Evolutionary conservation across 2,113 vertebrate genomes (phyloP).

Genomic region (Galbula dea): DNA sequence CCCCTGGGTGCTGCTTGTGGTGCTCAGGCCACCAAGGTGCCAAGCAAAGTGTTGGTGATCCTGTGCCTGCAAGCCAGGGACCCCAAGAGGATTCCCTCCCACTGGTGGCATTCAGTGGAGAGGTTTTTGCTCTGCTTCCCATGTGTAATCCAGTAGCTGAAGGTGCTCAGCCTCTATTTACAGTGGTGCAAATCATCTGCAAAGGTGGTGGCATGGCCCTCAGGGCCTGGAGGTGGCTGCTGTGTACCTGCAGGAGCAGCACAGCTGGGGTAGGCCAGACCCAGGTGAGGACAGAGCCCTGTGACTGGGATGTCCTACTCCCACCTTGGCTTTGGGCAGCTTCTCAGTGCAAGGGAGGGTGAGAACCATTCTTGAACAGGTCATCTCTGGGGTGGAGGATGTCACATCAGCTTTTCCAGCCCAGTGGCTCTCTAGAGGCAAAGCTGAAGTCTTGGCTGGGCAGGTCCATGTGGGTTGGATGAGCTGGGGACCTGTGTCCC

Average conservation of each 20-base stretch:
- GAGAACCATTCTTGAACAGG: not conserved
- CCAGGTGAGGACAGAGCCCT: not conserved
- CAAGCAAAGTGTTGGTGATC: not conserved
- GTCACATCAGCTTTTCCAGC: not conserved
- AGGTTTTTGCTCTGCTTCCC: not conserved
- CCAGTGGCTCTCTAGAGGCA: rapidly evolving
- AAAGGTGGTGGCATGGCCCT: rapidly evolving
- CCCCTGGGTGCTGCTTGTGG: not conserved
- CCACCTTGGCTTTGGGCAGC: not conserved
- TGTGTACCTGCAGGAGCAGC: no score
- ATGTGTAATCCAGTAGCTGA: not conserved
- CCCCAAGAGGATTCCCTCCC: slow-evolving; percentile 46
- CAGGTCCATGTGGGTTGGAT: not conserved
- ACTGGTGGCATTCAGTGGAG: not conserved
- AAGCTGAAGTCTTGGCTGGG: not conserved
- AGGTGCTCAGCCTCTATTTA: not conserved
- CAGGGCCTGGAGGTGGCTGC: rapidly evolving
- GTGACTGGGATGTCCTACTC: not conserved
- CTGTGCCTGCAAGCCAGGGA: slow-evolving; percentile 40
- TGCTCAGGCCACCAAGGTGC: rapidly evolving
- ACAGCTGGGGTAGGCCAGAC: no score
- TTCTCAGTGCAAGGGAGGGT: not conserved
- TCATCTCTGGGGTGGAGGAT: not conserved
- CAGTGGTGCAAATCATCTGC: not conserved
- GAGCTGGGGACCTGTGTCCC: not conserved